phyloP scores from a whole-genome alignment of 2,888 invertebrate species.

The Drosophila robusta region DNA sequence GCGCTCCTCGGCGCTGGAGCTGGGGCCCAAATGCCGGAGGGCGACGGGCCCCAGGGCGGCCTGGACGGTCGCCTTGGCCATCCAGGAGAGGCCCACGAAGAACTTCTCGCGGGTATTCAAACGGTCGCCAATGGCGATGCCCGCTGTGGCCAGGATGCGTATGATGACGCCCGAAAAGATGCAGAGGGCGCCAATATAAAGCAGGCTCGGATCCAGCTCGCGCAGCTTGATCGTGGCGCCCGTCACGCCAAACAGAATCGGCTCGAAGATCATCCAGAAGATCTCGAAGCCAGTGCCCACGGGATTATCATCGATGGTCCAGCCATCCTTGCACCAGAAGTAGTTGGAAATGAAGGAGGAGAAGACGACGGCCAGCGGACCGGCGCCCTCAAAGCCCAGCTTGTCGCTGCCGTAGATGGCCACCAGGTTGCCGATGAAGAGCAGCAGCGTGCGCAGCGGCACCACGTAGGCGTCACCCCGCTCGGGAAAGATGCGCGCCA shows the following conservation, averaged over 20 bases:
- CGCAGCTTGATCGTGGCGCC: constrained; percentile 94
- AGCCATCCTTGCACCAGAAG: constrained; percentile 93
- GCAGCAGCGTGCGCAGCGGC: constrained; percentile 91
- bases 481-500: constrained; percentile 93
- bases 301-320: constrained; percentile 95
- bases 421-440: constrained; percentile 92
- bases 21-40: constrained; percentile 87
- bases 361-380: constrained; percentile 93
- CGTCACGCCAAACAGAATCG: constrained; percentile 96
- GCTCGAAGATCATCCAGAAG: constrained; percentile 98
- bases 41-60: constrained; percentile 93
- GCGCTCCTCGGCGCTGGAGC: constrained; percentile 86
- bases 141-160: constrained; percentile 89
- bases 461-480: constrained; percentile 92
- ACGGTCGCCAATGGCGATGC: constrained; percentile 91
- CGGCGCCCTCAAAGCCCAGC: constrained; percentile 89
- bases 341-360: constrained; percentile 93
- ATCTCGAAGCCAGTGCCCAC: constrained; percentile 95
- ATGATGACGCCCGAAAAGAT: constrained; percentile 89
- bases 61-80: constrained; percentile 99
- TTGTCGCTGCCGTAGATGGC: constrained; percentile 94
- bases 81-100: constrained; percentile 96
- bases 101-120: constrained; percentile 95
- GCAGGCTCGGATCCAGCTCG: constrained; percentile 89
- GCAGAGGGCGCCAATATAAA: constrained; percentile 90